Evolutionary conservation across 2,797 vertebrate genomes (phyloP).

Genomic region (Enteromius radiatus): DNA sequence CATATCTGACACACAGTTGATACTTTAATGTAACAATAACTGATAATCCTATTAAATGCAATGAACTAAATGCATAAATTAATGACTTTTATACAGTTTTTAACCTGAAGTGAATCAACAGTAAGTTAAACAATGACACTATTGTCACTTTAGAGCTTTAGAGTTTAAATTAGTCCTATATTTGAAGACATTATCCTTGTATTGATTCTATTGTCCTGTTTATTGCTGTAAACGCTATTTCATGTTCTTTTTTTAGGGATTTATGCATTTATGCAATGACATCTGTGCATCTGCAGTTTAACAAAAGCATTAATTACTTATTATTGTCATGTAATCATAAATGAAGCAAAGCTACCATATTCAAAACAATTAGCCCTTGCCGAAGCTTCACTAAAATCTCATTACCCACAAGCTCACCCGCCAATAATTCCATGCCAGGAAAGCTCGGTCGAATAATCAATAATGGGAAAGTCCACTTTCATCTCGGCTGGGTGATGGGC

Average conservation of each 20-base stretch:
- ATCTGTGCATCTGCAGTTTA: not conserved
- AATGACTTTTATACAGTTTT: not conserved
- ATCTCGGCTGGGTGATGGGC: constrained; percentile 32
- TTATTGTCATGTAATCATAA: constrained; percentile 7
- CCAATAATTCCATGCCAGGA: constrained; percentile 42
- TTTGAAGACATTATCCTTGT: not conserved
- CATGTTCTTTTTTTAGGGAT: not conserved
- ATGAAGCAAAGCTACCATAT: constrained; percentile 16
- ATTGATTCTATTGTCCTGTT: not conserved
- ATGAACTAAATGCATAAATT: too few relatives aligned
- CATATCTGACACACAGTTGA: not conserved
- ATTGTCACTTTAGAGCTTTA: not conserved
- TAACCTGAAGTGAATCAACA: not conserved
- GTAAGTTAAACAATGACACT: not conserved
- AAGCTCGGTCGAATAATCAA: constrained; percentile 49
- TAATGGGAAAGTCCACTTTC: constrained; percentile 49
- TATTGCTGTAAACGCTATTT: not conserved
- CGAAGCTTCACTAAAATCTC: constrained; percentile 28
- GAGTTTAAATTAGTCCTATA: not conserved
- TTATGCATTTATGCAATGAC: constrained; percentile 9
- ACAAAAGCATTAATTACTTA: constrained; percentile 24
- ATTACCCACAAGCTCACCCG: constrained; percentile 34
- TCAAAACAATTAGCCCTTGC: constrained; percentile 23
- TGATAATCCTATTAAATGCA: not conserved
- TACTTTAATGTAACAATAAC: not conserved